phyloP scores from a whole-genome alignment of 2,113 vertebrate genomes.

The Electrona antarctica region DNA sequence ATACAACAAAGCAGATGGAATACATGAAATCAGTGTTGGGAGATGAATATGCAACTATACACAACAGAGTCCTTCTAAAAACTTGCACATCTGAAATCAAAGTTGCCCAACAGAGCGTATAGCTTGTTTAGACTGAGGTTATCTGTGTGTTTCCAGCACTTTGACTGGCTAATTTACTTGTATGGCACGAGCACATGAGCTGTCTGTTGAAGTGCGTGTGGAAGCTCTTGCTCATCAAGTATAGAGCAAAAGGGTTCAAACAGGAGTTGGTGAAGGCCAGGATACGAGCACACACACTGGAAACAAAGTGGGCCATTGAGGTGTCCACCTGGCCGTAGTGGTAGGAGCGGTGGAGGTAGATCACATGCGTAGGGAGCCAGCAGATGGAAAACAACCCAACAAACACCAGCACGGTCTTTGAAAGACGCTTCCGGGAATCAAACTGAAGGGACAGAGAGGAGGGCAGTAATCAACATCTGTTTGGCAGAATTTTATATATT shows the following conservation, averaged over 20 bases:
- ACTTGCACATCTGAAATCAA: too few relatives aligned
- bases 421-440: constrained; percentile 87
- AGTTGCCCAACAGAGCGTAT: too few relatives aligned
- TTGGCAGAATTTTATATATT: too few relatives aligned
- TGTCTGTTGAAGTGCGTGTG: constrained; percentile 90
- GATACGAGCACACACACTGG: constrained; percentile 85
- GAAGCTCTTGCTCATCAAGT: constrained; percentile 89
- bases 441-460: constrained; percentile 69
- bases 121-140: constrained; percentile 47
- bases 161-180: constrained; percentile 35
- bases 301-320: constrained; percentile 83
- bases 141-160: constrained; percentile 52
- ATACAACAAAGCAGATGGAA: too few relatives aligned
- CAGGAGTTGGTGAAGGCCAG: constrained; percentile 90
- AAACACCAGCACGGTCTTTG: constrained; percentile 89
- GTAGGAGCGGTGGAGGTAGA: constrained; percentile 90
- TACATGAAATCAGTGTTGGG: too few relatives aligned
- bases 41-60: too few relatives aligned
- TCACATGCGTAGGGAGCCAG: constrained; percentile 88
- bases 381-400: constrained; percentile 89
- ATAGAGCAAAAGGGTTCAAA: constrained; percentile 89
- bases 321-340: constrained; percentile 87
- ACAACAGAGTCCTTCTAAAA: too few relatives aligned
- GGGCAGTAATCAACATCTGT: too few relatives aligned
- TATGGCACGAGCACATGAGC: constrained; percentile 81